A percentile compares a stretch with the other conserved stretches of the same genome.
Conservation (phyloP, 2,888 invertebrate genomes). For the Cryptus viduatorius region DNA sequence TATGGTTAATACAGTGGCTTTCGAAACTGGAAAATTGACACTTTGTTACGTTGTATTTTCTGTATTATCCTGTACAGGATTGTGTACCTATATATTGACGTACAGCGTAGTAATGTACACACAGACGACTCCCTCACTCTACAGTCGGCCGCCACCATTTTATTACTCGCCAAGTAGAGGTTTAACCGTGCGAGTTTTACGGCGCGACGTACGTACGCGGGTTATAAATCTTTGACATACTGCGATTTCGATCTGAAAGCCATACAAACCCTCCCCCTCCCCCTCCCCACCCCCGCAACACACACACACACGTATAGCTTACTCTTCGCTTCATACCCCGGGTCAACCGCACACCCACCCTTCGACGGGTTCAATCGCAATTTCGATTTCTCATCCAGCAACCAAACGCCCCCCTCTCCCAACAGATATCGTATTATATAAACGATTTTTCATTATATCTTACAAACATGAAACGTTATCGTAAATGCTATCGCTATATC, state of each 20-base stretch:
- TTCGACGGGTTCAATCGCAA: constrained; percentile 1
- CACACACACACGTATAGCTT: neutral
- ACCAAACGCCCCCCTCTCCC: neutral
- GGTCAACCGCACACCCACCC: neutral
- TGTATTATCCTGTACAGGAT: constrained; percentile 2
- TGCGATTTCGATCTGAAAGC: constrained; percentile 53
- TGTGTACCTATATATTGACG: neutral
- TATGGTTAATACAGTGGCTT: too few species aligned
- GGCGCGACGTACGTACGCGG: constrained; percentile 38
- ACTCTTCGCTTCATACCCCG: neutral
- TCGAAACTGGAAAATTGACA: neutral
- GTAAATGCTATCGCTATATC: neutral
- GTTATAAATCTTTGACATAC: constrained; percentile 58
- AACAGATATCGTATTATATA: neutral
- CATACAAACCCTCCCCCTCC: neutral
- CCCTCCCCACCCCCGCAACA: too few species aligned
- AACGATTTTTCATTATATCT: neutral
- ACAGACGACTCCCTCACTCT: neutral
- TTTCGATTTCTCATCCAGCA: neutral
- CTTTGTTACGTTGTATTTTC: neutral
- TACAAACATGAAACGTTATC: neutral
- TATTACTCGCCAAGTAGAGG: constrained; percentile 63
- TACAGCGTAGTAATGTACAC: constrained; percentile 16
- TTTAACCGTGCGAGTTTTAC: constrained; percentile 59
- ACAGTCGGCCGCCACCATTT: constrained; percentile 28